Percentiles rank a stretch among this genome's conserved stretches.
phyloP scores from a whole-genome alignment of 2,888 invertebrate genomes.

The Kuschelorhynchus macadamiae region DNA sequence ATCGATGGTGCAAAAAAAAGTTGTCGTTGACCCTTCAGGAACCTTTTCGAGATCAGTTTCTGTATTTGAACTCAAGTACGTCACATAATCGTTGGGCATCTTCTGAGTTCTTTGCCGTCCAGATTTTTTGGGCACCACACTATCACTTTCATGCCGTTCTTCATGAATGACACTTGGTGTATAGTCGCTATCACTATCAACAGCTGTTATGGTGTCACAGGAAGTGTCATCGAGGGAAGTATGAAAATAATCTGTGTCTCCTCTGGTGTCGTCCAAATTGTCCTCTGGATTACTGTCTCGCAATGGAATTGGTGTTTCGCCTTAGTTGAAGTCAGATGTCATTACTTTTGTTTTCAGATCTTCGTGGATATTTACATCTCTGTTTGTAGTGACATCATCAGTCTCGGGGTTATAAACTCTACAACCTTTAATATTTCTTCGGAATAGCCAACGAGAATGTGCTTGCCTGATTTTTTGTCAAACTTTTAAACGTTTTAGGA shows the following conservation, averaged over 20 bases:
- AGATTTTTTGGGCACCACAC: neutral
- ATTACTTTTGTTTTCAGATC: neutral
- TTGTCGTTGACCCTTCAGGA: no score
- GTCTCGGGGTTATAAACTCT: neutral
- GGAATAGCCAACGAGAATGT: neutral
- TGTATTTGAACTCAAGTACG: neutral
- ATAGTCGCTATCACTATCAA: neutral
- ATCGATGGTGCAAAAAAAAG: no score
- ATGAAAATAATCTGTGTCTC: neutral
- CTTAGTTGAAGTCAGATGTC: neutral
- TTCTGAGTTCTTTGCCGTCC: neutral
- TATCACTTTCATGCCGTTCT: neutral
- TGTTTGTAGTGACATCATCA: constrained; percentile 1
- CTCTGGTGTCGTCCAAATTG: neutral
- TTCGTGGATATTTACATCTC: neutral
- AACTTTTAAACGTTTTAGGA: constrained; percentile 37
- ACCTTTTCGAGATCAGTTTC: no score
- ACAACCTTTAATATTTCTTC: no score
- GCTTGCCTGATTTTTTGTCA: neutral
- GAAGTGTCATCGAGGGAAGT: neutral
- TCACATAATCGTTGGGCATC: neutral
- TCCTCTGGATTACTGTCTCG: constrained; percentile 12
- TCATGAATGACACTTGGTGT: neutral
- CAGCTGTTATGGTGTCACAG: neutral
- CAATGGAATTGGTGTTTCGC: constrained; percentile 39